Base-by-base conservation (phyloP, 2,797 vertebrate genomes). In the Danio choprae region DNA sequence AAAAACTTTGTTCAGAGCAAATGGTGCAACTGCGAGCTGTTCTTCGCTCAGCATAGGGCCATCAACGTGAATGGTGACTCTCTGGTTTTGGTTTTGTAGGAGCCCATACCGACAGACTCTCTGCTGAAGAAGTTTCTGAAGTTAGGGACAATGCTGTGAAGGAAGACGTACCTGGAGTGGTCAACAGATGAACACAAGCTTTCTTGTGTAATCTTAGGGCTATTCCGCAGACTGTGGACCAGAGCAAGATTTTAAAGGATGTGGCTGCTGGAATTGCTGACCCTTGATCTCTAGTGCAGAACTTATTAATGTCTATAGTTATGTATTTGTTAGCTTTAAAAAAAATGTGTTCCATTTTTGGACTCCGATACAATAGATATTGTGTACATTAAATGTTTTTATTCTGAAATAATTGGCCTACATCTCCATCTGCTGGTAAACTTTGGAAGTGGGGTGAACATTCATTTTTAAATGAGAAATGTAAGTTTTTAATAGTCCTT, bases 11-110 rank as follows among this genome's bases (percentile, higher is more conserved):
- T 97, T 62, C 94, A 95, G 88, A 97, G 95, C 0, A 94, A 96
- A 43, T 97, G 95, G 95, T 97, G 96, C 80, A 96, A 96, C 88
- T 97, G 97, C 0, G 96, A 97, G 86, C 92, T 96, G 38, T 96
- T 96, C 83, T 97, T 97, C 81, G 95, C 96, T 56, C 95, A 97
- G 38, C 96, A 96, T 85, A 92, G 92, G 62, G 83, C 95, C 0
- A 92, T 97, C 48, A 92, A 87, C 0, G 85, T 92, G 83, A 93
- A 91, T 12, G 91, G 89, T 36, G 84, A 95, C 79, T 95, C 94
- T 5, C 80, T 97, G 77, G 95, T 97, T 78, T 93, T 97, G 4
- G 87, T 97, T 73, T 72, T 97, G 6, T 84, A 96, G 85, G 94
- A 96, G 55, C 91, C 95, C 0, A 95, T 97, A n/a, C 90, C 94